Base-by-base conservation (phyloP, 1,140 invertebrate species). In the Zaprionus camerounensis region DNA sequence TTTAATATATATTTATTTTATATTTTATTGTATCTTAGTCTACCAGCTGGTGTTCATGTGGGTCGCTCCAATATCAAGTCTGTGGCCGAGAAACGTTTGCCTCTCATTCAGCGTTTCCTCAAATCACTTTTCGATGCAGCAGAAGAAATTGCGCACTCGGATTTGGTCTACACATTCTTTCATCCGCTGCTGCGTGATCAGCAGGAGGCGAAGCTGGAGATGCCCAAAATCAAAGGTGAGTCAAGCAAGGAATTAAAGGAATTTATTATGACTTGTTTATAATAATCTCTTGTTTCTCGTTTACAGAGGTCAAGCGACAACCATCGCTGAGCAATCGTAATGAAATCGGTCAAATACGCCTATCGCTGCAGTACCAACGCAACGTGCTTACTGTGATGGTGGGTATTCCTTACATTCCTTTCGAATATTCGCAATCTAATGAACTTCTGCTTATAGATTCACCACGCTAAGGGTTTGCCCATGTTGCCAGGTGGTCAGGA, bases 161-260 rank as follows among this genome's bases (percentile, higher is more conserved):
- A 99, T 93, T 94, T 99, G 36, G 98, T 99, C 7, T 99, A 99
- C 92, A 99, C 98, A 1, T 99, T 99, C 94, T 99, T 99, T 93
- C 99, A 99, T 94, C 98, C 98, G 11, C 93, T 99, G 72, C 93
- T 99, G 56, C 93, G 98, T 77, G 99, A 97, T 91, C 97, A 97
- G 93, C 96, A 98, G 93, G 97, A 97, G 90, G 95, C 96, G 36
- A 96, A 94, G 31, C 69, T 93, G 69, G 90, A 93, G 70, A 91
- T 93, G 72, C 86, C 86, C 9, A 94, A 94, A 91, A 83, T 94
- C n/a, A 94, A 81, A 82, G 93, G 93, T 94, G 76, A 72, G 44
- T 57, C 31, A 34, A 11, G 9, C 9, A 17, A 15, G 2, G n/a
- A 22, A 3, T 2, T 24, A 3, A 3, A 2, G 20, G 6, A 5